phyloP scores from a whole-genome alignment of 2,797 vertebrate genomes.

The Amblyraja radiata region DNA sequence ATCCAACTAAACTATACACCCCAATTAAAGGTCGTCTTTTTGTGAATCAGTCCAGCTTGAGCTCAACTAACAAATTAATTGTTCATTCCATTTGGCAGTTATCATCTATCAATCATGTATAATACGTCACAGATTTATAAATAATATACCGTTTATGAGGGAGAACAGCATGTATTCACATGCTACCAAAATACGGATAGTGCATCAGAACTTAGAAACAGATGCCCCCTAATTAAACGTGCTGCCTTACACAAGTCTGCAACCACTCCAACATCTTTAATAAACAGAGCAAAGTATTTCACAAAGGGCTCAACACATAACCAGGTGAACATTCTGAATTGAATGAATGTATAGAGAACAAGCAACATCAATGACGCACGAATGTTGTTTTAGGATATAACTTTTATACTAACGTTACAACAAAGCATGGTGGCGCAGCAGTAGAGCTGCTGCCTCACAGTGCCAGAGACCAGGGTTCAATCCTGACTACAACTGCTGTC shows the following conservation, averaged over 20 bases:
- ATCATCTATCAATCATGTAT: conserved; percentile 24
- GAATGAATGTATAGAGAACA: not conserved
- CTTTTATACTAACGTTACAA: not conserved
- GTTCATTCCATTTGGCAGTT: conserved; percentile 10
- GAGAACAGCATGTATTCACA: not conserved
- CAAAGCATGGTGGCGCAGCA: too few species aligned
- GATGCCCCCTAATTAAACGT: conserved; percentile 11
- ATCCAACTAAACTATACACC: not conserved
- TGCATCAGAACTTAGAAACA: conserved; percentile 15
- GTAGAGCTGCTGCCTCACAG: too few species aligned
- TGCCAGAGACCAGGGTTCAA: too few species aligned
- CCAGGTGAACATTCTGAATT: not conserved
- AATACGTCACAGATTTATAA: conserved; percentile 29
- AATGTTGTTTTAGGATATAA: conserved; percentile 1
- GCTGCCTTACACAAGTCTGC: not conserved
- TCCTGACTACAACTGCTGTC: too few species aligned
- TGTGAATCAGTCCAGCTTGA: not conserved
- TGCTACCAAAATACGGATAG: not conserved
- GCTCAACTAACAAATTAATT: not conserved
- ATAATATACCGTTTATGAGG: conserved; percentile 29
- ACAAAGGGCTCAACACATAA: not conserved
- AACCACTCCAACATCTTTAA: not conserved
- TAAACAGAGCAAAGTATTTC: not conserved
- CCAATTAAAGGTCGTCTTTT: not conserved
- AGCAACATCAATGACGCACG: not conserved